phyloP scores from a whole-genome alignment of 2,797 vertebrate species.

The Chaunax sp. region DNA sequence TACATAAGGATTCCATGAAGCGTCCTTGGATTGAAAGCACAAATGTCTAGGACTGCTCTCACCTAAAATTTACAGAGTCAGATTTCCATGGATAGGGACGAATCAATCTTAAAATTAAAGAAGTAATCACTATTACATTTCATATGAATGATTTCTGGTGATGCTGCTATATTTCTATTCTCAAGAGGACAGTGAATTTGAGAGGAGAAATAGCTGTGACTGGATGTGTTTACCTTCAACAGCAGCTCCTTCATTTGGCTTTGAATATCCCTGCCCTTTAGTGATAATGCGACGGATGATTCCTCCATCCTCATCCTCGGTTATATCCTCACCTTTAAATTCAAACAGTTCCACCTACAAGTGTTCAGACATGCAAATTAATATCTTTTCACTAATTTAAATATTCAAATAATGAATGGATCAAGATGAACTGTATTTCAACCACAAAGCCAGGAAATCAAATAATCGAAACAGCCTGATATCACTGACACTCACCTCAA shows the following conservation, averaged over 20 bases:
- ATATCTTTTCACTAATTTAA: background rate
- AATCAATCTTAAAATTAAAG: background rate
- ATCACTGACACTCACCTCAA: conserved; percentile 87
- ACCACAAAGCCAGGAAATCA: background rate
- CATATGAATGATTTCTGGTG: background rate
- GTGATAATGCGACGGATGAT: conserved; percentile 91
- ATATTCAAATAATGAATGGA: background rate
- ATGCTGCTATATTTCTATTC: background rate
- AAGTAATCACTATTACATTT: background rate
- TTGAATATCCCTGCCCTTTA: conserved; percentile 93
- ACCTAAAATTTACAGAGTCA: background rate
- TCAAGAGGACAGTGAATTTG: background rate
- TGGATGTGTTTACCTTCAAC: conserved; percentile 87
- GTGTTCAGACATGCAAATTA: conserved; percentile 13
- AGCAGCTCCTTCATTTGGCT: conserved; percentile 92
- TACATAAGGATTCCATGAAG: no score
- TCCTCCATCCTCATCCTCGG: conserved; percentile 93
- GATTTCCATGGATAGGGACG: background rate
- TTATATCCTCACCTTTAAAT: conserved; percentile 94
- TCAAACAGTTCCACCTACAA: conserved; percentile 94
- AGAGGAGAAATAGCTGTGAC: background rate
- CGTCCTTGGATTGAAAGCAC: background rate
- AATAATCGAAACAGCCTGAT: background rate
- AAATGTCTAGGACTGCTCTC: background rate
- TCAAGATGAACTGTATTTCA: background rate